These are phyloP conservation scores for Poeciliopsis turrubarensis DNA, from an alignment of 2,113 vertebrate species.

Conservation along the genomic window DNA sequence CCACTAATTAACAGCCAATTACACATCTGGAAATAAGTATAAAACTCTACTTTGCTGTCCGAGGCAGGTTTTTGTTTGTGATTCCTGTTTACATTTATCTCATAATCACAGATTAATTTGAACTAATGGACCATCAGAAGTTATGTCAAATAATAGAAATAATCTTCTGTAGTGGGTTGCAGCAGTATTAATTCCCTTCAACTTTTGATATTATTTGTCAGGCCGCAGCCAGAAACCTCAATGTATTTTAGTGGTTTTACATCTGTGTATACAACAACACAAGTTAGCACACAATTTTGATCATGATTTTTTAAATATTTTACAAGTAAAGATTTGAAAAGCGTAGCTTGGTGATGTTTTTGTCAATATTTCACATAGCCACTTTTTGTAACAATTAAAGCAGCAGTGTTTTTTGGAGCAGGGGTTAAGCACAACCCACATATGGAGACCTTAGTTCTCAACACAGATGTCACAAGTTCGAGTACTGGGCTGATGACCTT, in stretches of 20 bases:
- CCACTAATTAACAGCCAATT: conserved; percentile 59
- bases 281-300: too few species aligned
- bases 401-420: too few species aligned
- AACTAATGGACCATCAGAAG: conserved; percentile 82
- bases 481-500: too few species aligned
- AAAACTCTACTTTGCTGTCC: conserved; percentile 29
- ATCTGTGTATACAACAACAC: not conserved
- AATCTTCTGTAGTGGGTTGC: conserved; percentile 25
- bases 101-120: conserved; percentile 74
- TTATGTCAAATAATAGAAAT: conserved; percentile 76
- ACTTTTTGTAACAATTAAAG: too few species aligned
- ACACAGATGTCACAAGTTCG: too few species aligned
- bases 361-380: too few species aligned
- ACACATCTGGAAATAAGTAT: conserved; percentile 69
- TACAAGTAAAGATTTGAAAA: too few species aligned
- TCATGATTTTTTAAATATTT: too few species aligned
- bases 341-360: too few species aligned
- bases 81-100: conserved; percentile 67
- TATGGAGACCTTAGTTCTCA: too few species aligned
- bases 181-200: not conserved
- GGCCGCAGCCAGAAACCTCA: not conserved
- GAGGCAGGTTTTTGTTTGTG: conserved; percentile 56
- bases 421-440: too few species aligned
- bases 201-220: too few species aligned
- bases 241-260: not conserved